Conservation (phyloP, 2,113 vertebrate species). For the Atractosteus spatula region DNA sequence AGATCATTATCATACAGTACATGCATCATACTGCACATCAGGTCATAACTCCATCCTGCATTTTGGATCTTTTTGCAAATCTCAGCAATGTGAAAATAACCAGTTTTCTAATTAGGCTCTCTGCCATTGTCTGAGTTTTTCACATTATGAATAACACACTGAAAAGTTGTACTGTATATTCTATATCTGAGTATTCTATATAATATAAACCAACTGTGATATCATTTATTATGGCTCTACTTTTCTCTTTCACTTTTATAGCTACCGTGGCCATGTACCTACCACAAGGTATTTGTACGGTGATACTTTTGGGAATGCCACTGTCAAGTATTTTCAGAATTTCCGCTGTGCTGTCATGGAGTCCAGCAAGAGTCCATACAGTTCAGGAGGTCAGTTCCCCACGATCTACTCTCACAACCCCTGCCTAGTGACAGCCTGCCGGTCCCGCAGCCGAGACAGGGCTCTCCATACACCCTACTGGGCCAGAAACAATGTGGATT, state of each 20-base stretch:
- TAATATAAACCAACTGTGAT: not conserved
- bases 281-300: constrained; percentile 39
- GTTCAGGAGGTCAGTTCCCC: constrained; percentile 45
- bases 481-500: constrained; percentile 46
- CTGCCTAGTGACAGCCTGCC: not conserved
- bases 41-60: no score
- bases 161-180: no score
- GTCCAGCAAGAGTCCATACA: constrained; percentile 26
- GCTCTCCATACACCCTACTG: constrained; percentile 33
- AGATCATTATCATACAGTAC: no score
- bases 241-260: constrained; percentile 11
- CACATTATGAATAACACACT: no score
- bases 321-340: constrained; percentile 54
- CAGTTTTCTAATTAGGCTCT: no score
- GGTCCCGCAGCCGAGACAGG: constrained; percentile 1
- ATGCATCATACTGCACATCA: no score
- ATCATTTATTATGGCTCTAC: no score
- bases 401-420: constrained; percentile 44
- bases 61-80: no score
- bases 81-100: no score
- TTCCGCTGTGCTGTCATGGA: constrained; percentile 32
- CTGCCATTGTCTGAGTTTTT: no score
- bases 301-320: constrained; percentile 40
- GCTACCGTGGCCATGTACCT: constrained; percentile 55
- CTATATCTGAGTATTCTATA: not conserved